Evolutionary conservation across 2,113 vertebrate genomes (phyloP).

Genomic region (Diphyllodes magnificus): DNA sequence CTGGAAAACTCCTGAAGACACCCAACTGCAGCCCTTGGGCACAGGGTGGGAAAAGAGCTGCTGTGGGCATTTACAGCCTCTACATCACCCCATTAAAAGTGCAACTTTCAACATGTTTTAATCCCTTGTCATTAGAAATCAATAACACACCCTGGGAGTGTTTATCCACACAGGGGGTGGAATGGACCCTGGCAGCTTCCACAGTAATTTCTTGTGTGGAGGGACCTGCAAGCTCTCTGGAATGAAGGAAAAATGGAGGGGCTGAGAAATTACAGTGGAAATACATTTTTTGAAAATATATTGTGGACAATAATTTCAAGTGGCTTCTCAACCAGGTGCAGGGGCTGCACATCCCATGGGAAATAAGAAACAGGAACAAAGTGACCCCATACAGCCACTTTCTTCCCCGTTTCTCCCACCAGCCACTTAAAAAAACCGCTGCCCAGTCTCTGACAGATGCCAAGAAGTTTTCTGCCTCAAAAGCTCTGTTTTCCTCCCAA

Average conservation of each 20-base stretch:
- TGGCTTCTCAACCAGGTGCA: accelerated
- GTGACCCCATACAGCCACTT: accelerated
- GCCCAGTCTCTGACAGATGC: not conserved
- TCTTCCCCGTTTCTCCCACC: not conserved
- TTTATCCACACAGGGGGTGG: not conserved
- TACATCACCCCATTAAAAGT: not conserved
- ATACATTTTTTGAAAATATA: not conserved
- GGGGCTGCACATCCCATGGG: not conserved
- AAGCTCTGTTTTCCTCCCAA: not conserved
- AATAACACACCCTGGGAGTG: not conserved
- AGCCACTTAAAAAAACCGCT: not conserved
- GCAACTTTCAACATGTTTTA: not conserved
- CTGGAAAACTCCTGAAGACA: not conserved
- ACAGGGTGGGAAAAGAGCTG: accelerated
- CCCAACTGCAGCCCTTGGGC: not conserved
- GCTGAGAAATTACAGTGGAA: not conserved
- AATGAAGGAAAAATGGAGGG: not conserved
- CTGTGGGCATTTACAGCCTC: accelerated
- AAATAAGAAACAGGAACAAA: not conserved
- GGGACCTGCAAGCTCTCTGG: not conserved
- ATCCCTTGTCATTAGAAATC: not conserved
- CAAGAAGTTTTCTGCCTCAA: not conserved
- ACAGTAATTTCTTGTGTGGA: not conserved
- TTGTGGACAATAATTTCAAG: not conserved
- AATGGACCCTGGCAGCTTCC: not conserved